Base-by-base conservation (phyloP, 2,113 vertebrate species). In the Vulpes ferrilata region DNA sequence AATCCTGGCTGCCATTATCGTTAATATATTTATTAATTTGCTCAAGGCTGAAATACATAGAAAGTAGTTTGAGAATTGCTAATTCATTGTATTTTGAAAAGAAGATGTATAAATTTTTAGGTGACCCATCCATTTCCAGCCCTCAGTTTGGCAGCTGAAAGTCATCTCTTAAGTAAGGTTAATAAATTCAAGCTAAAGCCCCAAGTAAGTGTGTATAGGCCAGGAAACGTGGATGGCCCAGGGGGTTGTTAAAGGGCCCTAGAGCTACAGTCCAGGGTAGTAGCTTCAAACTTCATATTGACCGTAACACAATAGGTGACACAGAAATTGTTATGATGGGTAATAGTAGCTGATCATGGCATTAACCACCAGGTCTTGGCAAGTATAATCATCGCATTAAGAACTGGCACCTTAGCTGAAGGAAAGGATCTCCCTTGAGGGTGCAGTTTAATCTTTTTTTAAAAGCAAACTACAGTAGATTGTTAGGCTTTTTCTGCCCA, bases 351-450 rank as follows among this genome's bases (percentile, higher is more conserved):
- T 73, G 84, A 93, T 95, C 76, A 1, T 65, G 53, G 16, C 84
- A 96, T 87, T 94, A 35, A 94, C 83, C 65, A 88, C 82, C 32
- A 92, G 25, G n/a, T 94, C 83, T 94, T 80, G 16, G 78, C 92
- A 81, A 82, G 57, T 80, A 78, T 90, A 96, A 92, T 96, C 57
- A 76, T 84, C 87, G 93, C 76, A 84, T 60, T 86, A 82, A 93
- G 57, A 97, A 88, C 32, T 95, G 90, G 65, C 60, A 79, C 20
- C 55, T 95, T 93, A 94, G 84, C 96, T 92, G 62, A 98, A 96
- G 22, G 57, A 96, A 98, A 96, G 95, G 90, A 84, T 78, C 27
- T 51, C 43, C 79, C 73, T 74, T 76, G 84, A 11, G 0, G 23
- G 76, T 93, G 71, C 84, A 93, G 38, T 92, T 86, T 94, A 78